Conservation (phyloP, 2,888 invertebrate genomes). For the Xiphydria camelus region DNA sequence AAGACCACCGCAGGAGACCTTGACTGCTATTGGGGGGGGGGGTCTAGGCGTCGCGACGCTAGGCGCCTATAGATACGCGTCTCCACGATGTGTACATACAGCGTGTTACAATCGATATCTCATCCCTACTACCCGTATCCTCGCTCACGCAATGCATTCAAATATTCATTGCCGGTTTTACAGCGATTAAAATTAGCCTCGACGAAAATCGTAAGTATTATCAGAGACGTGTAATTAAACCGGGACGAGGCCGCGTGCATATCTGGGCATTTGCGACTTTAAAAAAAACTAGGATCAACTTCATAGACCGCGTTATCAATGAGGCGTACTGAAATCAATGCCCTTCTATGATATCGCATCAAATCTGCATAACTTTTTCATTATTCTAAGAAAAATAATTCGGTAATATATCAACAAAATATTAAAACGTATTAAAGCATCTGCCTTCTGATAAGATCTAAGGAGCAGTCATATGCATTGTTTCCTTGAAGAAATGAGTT, state of each 20-base stretch:
- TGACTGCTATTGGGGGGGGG: slow-evolving; percentile 19
- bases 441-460: too few relatives aligned
- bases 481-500: too few relatives aligned
- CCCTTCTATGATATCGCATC: too few relatives aligned
- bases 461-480: too few relatives aligned
- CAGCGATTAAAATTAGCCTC: slow-evolving; percentile 5
- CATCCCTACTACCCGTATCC: slow-evolving; percentile 4
- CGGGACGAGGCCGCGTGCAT: neutral
- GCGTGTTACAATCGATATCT: slow-evolving; percentile 30
- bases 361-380: too few relatives aligned
- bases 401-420: too few relatives aligned
- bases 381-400: too few relatives aligned
- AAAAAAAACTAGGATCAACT: neutral
- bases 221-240: neutral
- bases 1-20: slow-evolving; percentile 17
- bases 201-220: neutral
- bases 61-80: too few relatives aligned
- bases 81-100: too few relatives aligned
- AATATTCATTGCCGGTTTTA: slow-evolving; percentile 23
- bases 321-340: too few relatives aligned
- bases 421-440: too few relatives aligned
- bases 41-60: slow-evolving; percentile 22
- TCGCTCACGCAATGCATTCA: slow-evolving; percentile 20
- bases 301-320: neutral
- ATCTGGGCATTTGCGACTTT: slow-evolving; percentile 2